Evolutionary conservation across 2,888 invertebrate species (phyloP), one percentile per base, ranked within the genome.

Genomic region (Parnassius glacialis): DNA sequence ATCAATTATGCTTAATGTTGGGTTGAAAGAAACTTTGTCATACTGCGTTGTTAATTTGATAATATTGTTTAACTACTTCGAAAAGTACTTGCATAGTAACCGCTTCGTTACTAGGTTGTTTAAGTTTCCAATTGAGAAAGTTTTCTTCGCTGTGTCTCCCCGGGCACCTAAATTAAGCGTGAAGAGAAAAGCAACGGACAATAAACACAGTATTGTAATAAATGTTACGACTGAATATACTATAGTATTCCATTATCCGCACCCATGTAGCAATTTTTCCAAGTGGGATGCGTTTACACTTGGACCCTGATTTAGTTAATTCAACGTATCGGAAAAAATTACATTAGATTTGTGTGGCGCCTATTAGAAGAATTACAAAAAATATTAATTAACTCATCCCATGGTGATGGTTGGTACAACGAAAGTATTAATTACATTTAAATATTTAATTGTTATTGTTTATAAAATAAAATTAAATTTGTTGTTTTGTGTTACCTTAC

Each of bases 91-190:
- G 59, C 57, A 61, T 64, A 62, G 56, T 62, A 59, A 62, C 53
- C 20, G 41, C 50, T 9, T 20, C 25, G 59, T 50, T 64, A 65
- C 65, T 67, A 64, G 53, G 61, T 58, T 70, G 67, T 71, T 70
- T 68, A 65, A 69, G 68, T 76, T 75, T 74, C 73, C 66, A 68
- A 69, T 75, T 74, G 74, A 74, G 76, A 80, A 79, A 79, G 79
- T 77, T 72, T 66, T 66, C 67, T 69, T 71, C 64, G 67, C 71
- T 66, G 69, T 71, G 69, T 72, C 78, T 74, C 71, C 72, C 66
- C 62, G 68, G 69, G 68, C 70, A 70, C 72, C 74, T 73, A 78
- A 80, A 79, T 79, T 79, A 73, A 68, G 75, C 79, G 75, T 78
- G 75, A 80, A 78, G 78, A 74, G 77, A 78, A 79, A 81, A 74